Base-by-base conservation (phyloP, 2,888 invertebrate genomes). In the Lampropteryx suffumata region DNA sequence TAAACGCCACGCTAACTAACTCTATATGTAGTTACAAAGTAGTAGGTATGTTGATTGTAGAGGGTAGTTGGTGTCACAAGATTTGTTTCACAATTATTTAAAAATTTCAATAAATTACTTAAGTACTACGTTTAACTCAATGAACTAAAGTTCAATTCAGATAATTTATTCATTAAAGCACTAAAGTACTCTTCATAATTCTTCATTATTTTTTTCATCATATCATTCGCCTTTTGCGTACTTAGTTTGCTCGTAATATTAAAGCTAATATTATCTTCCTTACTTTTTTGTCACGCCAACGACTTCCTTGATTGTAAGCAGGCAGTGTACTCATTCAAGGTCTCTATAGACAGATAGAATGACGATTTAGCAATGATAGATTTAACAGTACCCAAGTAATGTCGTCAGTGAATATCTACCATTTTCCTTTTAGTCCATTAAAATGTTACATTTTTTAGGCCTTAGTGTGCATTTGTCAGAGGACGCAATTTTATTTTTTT, bases 241-340 rank as follows among this genome's bases (percentile, higher is more conserved):
- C 4, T 17, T 37, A 42, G 39, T 53, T 43, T 43, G 34, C 47
- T 47, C 24, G 32, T 28, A 44, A 13, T 47, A 34, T 10, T 34
- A 21, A 21, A 21, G 5, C 5, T 24, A 24, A 24, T 24, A 50
- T 48, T 39, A 44, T 46, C 26, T 45, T 36, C 32, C 14, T 32
- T 40, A 41, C 33, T 28, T 48, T 56, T 56, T 50, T 51, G 40
- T 50, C 29, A 27, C 21, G 44, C 46, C 35, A 46, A 37, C 48
- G 28, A 57, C 59, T 59, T 57, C 55, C 57, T 45, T 42, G 55
- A 45, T 42, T 61, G 61, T 61, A 58, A 64, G 58, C 61, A 61
- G 66, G 64, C 65, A 64, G 56, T 62, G 64, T 43, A 62, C 65
- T 59, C 45, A 44, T 61, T 68, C 72, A 75, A 73, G 75, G 73